Evolutionary conservation across 2,113 vertebrate genomes (phyloP).

Genomic region (Helogale parvula): DNA sequence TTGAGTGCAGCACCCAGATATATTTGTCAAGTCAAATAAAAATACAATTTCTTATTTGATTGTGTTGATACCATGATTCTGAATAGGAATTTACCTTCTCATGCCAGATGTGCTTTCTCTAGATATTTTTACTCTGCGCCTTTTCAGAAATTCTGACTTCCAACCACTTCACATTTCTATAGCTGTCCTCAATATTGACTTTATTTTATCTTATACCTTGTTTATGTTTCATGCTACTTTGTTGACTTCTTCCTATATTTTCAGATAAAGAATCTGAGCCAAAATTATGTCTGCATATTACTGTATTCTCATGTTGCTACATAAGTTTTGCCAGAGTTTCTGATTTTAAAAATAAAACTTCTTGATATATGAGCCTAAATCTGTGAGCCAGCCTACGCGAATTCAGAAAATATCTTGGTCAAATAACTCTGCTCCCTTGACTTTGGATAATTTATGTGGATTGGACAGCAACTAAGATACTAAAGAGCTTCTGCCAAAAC

Average conservation of each 20-base stretch:
- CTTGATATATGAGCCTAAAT: neutral
- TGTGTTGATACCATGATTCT: neutral
- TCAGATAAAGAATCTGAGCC: neutral
- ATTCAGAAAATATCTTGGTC: neutral
- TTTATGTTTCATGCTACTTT: neutral
- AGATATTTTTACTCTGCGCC: neutral
- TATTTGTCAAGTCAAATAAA: conserved; percentile 49
- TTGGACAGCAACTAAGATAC: neutral
- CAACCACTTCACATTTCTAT: neutral
- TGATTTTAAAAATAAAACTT: neutral
- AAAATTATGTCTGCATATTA: neutral
- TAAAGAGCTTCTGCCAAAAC: neutral
- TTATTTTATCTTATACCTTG: neutral
- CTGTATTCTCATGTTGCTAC: neutral
- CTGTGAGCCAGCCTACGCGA: neutral
- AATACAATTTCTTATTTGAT: conserved; percentile 30
- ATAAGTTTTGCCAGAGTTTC: neutral
- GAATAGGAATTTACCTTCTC: conserved; percentile 11
- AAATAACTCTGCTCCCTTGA: neutral
- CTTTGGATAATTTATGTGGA: neutral
- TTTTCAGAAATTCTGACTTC: conserved; percentile 33
- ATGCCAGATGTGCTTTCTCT: neutral
- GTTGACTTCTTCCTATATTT: conserved; percentile 32
- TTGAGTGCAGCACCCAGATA: neutral
- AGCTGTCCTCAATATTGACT: neutral